A percentile compares a stretch with the other conserved stretches of the same genome.
phyloP scores from a whole-genome alignment of 1,140 invertebrate species.

The Cyrtorhinus lividipennis region DNA sequence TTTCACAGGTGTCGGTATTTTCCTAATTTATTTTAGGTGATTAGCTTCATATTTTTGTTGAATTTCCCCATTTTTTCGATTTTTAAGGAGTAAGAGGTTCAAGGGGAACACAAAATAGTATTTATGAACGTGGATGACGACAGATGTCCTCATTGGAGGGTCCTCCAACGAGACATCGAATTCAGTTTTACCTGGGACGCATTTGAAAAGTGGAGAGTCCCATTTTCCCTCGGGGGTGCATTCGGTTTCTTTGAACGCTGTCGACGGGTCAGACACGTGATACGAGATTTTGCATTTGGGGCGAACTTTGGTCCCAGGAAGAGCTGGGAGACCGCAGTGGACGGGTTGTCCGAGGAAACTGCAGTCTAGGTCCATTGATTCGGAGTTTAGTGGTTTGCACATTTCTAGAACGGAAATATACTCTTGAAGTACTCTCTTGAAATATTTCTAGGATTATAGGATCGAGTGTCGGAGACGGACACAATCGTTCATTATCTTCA shows the following conservation, averaged over 20 bases:
- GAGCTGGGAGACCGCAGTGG: not conserved
- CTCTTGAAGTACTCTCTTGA: not conserved
- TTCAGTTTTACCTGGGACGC: constrained; percentile 15
- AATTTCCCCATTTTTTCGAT: not conserved
- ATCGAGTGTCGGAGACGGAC: not conserved
- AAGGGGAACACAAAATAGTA: not conserved
- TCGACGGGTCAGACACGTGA: not conserved
- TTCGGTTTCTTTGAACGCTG: not conserved
- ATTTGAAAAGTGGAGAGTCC: constrained; percentile 11
- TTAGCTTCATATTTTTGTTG: not conserved
- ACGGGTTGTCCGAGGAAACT: constrained; percentile 4
- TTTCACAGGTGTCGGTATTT: not conserved
- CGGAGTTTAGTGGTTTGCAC: constrained; percentile 15
- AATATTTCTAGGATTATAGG: not conserved
- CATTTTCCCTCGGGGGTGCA: constrained; percentile 12
- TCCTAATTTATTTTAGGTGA: not conserved
- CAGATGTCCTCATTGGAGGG: too few relatives aligned
- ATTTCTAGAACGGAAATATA: constrained; percentile 12
- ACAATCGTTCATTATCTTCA: not conserved
- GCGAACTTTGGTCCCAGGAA: constrained; percentile 10
- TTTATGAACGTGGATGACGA: not conserved
- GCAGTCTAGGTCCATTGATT: constrained; percentile 16
- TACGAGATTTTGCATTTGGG: constrained; percentile 14
- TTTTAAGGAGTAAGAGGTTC: not conserved
- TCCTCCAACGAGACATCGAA: not conserved